These are phyloP conservation scores for Brachionus asplanchnoidis DNA, from an alignment of 1,140 invertebrate species.

Conservation along the genomic window DNA sequence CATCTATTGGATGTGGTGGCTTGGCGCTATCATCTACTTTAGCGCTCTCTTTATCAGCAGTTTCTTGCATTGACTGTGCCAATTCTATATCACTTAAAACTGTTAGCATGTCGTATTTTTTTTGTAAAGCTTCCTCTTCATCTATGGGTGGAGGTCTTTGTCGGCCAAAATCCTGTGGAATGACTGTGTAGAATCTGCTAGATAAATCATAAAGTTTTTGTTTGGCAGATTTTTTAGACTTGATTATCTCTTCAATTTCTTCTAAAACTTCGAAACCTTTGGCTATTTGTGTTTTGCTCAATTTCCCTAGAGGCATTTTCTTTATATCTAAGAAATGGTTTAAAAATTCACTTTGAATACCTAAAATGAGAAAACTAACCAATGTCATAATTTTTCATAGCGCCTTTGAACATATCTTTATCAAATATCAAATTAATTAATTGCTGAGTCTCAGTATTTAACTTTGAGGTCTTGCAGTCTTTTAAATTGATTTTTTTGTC, in stretches of 20 bases:
- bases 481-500: neutral
- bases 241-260: conserved; percentile 53
- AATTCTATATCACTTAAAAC: conserved; percentile 59
- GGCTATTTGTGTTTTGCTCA: conserved; percentile 59
- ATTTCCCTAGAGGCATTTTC: conserved; percentile 60
- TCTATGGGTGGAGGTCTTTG: conserved; percentile 52
- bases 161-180: conserved; percentile 59
- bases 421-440: conserved; percentile 58
- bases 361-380: conserved; percentile 45
- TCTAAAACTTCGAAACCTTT: conserved; percentile 59
- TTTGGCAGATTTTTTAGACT: conserved; percentile 19
- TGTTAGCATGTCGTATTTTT: conserved; percentile 59
- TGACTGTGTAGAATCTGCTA: conserved; percentile 58
- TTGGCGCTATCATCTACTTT: conserved; percentile 41
- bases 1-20: conserved; percentile 54
- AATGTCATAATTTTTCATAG: conserved; percentile 57
- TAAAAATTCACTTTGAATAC: neutral
- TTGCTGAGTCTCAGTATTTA: conserved; percentile 52
- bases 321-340: conserved; percentile 53
- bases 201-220: conserved; percentile 48
- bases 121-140: conserved; percentile 48
- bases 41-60: conserved; percentile 33
- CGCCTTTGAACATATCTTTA: conserved; percentile 57
- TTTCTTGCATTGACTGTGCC: conserved; percentile 54
- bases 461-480: conserved; percentile 38